A percentile compares a stretch with the other conserved stretches of the same genome.
phyloP scores from a whole-genome alignment of 2,888 invertebrate species.

The Cylloceria caligata region DNA sequence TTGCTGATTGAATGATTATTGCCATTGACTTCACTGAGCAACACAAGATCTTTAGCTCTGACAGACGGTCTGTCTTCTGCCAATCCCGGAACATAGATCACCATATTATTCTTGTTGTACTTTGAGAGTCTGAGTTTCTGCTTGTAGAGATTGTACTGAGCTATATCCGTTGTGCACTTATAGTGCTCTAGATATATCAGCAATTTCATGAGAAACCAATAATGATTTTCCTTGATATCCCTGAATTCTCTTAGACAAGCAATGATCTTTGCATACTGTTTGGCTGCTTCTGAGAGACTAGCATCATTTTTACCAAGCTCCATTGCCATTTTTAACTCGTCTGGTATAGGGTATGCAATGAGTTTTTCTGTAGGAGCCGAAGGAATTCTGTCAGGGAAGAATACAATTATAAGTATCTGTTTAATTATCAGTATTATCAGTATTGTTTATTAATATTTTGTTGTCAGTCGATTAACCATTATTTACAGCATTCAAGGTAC shows the following conservation, averaged over 20 bases:
- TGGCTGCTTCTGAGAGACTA: background rate
- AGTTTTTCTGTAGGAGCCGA: background rate
- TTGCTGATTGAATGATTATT: background rate
- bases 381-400: slow-evolving; percentile 29
- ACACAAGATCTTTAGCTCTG: slow-evolving; percentile 45
- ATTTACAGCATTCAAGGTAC: background rate
- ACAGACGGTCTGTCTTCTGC: slow-evolving; percentile 67
- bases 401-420: no score
- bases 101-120: slow-evolving; percentile 20
- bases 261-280: slow-evolving; percentile 67
- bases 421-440: no score
- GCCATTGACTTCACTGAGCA: slow-evolving; percentile 38
- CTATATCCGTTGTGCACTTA: slow-evolving; percentile 56
- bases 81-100: slow-evolving; percentile 69
- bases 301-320: slow-evolving; percentile 6
- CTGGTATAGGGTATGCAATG: slow-evolving; percentile 28
- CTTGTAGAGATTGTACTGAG: slow-evolving; percentile 52
- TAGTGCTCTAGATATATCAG: slow-evolving; percentile 73
- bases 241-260: slow-evolving; percentile 62
- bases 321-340: slow-evolving; percentile 55
- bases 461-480: background rate
- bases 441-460: background rate
- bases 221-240: slow-evolving; percentile 62
- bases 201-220: slow-evolving; percentile 72
- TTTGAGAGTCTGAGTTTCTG: slow-evolving; percentile 47